Percentiles rank a stretch among this genome's conserved stretches.
phyloP scores from a whole-genome alignment of 2,797 vertebrate species.

The Thripadectes ignobilis region DNA sequence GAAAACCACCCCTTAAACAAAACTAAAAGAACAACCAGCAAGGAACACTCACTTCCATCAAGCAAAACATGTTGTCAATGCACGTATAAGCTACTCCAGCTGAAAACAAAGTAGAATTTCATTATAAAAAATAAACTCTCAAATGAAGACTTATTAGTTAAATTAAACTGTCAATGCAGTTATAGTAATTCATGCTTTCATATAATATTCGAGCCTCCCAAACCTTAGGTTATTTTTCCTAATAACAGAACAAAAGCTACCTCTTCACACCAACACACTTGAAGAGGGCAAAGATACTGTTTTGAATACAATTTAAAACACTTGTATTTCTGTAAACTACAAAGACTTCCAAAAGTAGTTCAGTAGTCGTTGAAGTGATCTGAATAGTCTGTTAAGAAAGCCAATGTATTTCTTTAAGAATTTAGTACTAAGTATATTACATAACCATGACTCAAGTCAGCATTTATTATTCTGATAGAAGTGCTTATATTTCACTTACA shows the following conservation, averaged over 20 bases:
- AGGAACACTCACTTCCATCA: not conserved
- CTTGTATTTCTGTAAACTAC: not conserved
- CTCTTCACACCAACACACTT: not conserved
- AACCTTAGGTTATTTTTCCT: not conserved
- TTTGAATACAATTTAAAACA: not conserved
- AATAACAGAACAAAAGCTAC: not conserved
- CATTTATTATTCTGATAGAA: not conserved
- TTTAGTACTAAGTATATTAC: not conserved
- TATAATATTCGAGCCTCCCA: not conserved
- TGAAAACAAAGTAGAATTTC: not conserved
- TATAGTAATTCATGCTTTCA: not conserved
- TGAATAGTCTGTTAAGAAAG: not conserved
- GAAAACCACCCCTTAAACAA: not conserved
- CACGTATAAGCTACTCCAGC: not conserved
- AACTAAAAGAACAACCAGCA: not conserved
- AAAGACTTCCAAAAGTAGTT: not conserved
- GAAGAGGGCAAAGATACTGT: accelerated
- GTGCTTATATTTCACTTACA: not conserved
- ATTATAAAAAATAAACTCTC: not conserved
- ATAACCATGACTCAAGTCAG: not conserved
- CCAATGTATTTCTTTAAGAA: not conserved
- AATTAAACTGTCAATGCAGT: not conserved
- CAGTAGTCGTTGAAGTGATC: not conserved
- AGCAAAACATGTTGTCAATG: not conserved
- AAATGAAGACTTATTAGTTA: not conserved